phyloP scores from a whole-genome alignment of 2,113 vertebrate genomes.

The Andinoacara biseriatus region DNA sequence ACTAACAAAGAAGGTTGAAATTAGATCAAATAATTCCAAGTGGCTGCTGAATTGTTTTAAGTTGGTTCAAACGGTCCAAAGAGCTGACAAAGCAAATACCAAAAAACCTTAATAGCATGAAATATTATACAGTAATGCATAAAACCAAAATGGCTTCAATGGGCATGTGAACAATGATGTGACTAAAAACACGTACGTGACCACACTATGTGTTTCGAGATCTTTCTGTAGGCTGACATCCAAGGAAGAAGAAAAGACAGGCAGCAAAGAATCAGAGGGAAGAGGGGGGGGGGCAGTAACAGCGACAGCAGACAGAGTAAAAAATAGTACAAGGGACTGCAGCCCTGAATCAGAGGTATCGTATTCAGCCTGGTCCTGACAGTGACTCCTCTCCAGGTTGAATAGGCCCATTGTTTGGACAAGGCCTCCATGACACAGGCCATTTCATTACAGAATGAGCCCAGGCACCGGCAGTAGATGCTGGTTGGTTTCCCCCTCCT shows the following conservation, averaged over 20 bases:
- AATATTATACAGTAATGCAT: slow-evolving; percentile 5
- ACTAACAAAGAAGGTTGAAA: background rate
- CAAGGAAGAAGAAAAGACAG: background rate
- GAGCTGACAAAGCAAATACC: slow-evolving; percentile 28
- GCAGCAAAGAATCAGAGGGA: background rate
- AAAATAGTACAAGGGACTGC: slow-evolving; percentile 50
- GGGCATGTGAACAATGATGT: slow-evolving; percentile 2
- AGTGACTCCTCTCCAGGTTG: slow-evolving; percentile 74
- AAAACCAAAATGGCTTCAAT: slow-evolving; percentile 7
- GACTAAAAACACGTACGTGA: background rate
- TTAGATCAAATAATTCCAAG: background rate
- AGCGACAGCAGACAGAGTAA: slow-evolving; percentile 32
- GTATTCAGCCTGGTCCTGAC: slow-evolving; percentile 72
- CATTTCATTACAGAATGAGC: slow-evolving; percentile 79
- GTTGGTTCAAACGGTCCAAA: background rate
- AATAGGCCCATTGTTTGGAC: slow-evolving; percentile 80
- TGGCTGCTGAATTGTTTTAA: background rate
- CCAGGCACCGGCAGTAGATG: slow-evolving; percentile 63
- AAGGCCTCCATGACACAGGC: slow-evolving; percentile 78
- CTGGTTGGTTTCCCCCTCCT: slow-evolving; percentile 58
- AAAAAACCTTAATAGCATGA: slow-evolving; percentile 10
- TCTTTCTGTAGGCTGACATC: slow-evolving; percentile 8
- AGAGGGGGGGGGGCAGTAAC: background rate
- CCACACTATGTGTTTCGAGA: background rate
- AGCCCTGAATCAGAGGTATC: slow-evolving; percentile 78